phyloP scores from a whole-genome alignment of 2,888 invertebrate genomes.

The Caenorhabditis japonica region DNA sequence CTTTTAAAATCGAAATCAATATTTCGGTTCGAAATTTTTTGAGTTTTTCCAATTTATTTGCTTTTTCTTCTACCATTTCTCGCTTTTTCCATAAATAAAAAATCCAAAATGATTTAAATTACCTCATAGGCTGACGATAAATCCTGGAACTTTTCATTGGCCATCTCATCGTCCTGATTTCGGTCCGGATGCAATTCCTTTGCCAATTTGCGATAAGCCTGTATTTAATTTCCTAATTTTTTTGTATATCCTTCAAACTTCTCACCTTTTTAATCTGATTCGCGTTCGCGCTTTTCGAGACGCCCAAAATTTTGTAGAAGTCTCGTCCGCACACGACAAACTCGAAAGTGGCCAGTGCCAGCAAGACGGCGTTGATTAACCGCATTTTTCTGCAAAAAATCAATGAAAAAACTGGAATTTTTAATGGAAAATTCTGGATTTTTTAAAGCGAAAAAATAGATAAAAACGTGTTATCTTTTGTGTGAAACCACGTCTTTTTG shows the following conservation, averaged over 20 bases:
- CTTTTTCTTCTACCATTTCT: too few species aligned
- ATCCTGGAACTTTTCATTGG: conserved; percentile 87
- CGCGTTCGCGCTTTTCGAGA: conserved; percentile 87
- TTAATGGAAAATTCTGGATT: conserved; percentile 2
- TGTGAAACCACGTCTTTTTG: conserved; percentile 39
- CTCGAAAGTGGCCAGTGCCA: conserved; percentile 19
- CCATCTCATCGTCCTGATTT: conserved; percentile 92
- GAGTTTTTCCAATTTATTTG: too few species aligned
- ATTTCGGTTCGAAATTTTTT: too few species aligned
- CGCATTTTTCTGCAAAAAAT: conserved; percentile 29
- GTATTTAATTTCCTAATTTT: conserved; percentile 7
- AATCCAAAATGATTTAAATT: not conserved
- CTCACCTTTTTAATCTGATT: conserved; percentile 93
- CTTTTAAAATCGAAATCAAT: too few species aligned
- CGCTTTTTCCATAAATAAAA: not conserved
- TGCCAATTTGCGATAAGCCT: conserved; percentile 83
- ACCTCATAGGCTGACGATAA: conserved; percentile 77
- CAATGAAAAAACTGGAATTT: conserved; percentile 7
- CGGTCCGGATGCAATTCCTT: conserved; percentile 98
- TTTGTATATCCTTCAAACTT: not conserved
- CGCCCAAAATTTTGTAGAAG: conserved; percentile 80
- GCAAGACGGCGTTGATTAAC: conserved; percentile 25
- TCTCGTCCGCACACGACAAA: conserved; percentile 70
- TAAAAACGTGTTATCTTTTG: conserved; percentile 2
- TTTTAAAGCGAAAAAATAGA: conserved; percentile 9